Conservation (phyloP, 2,113 vertebrate genomes). For the Bos indicus region DNA sequence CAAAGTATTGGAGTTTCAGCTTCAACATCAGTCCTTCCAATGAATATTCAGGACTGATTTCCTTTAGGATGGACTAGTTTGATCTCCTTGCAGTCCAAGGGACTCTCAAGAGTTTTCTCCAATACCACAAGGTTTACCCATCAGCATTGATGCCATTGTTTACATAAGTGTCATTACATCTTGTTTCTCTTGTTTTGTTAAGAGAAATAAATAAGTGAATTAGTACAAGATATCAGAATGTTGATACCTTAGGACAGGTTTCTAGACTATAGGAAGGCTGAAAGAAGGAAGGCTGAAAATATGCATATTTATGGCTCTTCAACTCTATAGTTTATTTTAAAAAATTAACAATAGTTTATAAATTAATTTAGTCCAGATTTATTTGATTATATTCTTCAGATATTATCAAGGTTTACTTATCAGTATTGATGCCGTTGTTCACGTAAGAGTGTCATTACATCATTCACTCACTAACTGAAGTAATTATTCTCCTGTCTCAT, state of each 20-base stretch:
- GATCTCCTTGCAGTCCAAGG: not conserved
- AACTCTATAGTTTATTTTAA: not conserved
- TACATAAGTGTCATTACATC: not conserved
- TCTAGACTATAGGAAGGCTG: not conserved
- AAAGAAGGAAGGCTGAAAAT: not conserved
- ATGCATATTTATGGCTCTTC: not conserved
- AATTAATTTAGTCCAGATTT: slow-evolving; percentile 51
- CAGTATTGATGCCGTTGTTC: slow-evolving; percentile 30
- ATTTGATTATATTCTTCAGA: slow-evolving; percentile 36
- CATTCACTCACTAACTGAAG: slow-evolving; percentile 29
- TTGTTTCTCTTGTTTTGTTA: not conserved
- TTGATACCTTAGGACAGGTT: not conserved
- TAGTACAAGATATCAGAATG: not conserved
- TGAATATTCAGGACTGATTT: not conserved
- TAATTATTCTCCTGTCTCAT: slow-evolving; percentile 64
- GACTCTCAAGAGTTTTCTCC: not conserved
- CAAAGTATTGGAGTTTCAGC: not conserved
- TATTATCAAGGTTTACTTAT: slow-evolving; percentile 23
- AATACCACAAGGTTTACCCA: not conserved
- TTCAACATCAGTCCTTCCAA: not conserved
- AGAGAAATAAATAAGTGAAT: not conserved
- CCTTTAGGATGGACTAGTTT: not conserved
- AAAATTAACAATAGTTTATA: slow-evolving; percentile 40
- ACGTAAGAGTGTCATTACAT: slow-evolving; percentile 29
- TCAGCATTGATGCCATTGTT: not conserved